Base-by-base conservation (phyloP, 1,140 invertebrate genomes). In the Drosophila guanche region DNA sequence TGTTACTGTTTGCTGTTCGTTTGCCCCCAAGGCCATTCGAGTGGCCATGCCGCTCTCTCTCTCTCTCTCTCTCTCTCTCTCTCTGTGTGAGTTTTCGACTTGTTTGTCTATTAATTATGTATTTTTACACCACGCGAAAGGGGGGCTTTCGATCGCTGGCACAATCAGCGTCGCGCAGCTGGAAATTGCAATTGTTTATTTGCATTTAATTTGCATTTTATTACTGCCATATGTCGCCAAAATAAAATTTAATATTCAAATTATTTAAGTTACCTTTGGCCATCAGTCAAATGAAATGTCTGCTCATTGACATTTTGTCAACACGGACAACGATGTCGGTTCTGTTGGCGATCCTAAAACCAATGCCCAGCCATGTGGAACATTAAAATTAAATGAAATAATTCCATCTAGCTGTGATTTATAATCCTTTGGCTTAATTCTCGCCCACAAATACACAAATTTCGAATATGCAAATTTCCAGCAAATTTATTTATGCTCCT, bases 151-250 rank as follows among this genome's bases (percentile, higher is more conserved):
- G 3, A 29, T 8, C 29, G 3, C 33, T 10, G 42, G 23, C 56
- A 50, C 52, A 83, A 77, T 77, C 79, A 73, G 51, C 27, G 52
- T 22, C 40, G 41, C 58, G 25, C 62, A 71, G 54, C 60, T 83
- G 69, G 62, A 76, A 79, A 83, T 72, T 89, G 71, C 79, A 79
- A 90, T 90, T 90, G 59, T 70, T 74, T 84, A 76, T 89, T 90
- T 90, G 74, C 79, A 86, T 78, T 73, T 65, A 50, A 89, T 90
- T 90, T 90, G 76, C 85, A 89, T 89, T 76, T 86, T 78, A 75
- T 74, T 79, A 58, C 56, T 45, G 67, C 79, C 89, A 90, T 90
- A 90, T 90, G 90, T 79, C 80, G 47, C 67, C 50, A 74, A 76
- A 89, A 33, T 33, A 3, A 33, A 1, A 20, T 20, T 20, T 20